These are phyloP conservation scores for Watsonalla binaria DNA, from an alignment of 2,888 invertebrate genomes.

Conservation along the genomic window DNA sequence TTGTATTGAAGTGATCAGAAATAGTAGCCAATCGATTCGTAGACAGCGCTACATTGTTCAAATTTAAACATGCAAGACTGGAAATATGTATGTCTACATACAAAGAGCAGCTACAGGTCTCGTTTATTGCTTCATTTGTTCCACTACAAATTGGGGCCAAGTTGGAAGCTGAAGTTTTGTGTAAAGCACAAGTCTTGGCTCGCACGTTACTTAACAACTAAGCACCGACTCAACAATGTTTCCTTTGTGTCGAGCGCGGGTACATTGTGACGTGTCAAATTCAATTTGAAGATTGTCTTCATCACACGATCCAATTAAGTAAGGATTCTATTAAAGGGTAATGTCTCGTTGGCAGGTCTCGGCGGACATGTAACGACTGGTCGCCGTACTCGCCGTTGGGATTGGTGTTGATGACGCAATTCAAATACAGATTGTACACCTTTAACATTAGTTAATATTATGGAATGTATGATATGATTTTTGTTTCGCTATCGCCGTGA, in stretches of 20 bases:
- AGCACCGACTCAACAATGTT: background rate
- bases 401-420: conserved; percentile 26
- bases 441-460: too few relatives aligned
- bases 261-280: conserved; percentile 14
- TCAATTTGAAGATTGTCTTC: conserved; percentile 31
- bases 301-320: conserved; percentile 39
- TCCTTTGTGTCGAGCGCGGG: conserved; percentile 1
- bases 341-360: conserved; percentile 42
- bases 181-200: background rate
- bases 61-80: background rate
- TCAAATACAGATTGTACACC: too few relatives aligned
- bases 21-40: too few relatives aligned
- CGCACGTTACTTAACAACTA: background rate
- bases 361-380: conserved; percentile 41
- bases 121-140: background rate
- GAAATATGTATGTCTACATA: background rate
- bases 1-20: too few relatives aligned
- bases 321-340: conserved; percentile 42
- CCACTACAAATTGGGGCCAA: background rate
- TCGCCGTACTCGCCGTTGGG: conserved; percentile 20
- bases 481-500: too few relatives aligned
- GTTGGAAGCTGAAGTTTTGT: background rate
- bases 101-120: background rate
- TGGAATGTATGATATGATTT: too few relatives aligned
- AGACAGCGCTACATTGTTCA: background rate